Evolutionary conservation across 2,888 invertebrate genomes (phyloP).

Genomic region (Atrina japonica): DNA sequence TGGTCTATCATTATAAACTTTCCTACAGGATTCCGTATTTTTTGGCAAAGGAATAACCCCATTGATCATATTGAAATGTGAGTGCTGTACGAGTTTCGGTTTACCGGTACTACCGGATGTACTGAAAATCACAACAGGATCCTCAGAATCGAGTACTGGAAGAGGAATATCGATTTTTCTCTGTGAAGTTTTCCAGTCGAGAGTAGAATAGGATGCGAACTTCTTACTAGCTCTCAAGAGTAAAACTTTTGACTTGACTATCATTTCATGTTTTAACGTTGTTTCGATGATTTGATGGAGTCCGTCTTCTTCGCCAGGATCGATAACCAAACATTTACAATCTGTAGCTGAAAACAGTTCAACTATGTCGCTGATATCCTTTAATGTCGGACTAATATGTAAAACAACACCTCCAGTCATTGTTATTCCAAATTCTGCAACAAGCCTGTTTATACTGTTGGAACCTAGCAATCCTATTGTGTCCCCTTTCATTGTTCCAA

Average conservation of each 20-base stretch:
- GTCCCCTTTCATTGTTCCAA: too few relatives aligned
- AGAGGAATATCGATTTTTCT: background rate
- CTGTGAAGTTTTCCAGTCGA: background rate
- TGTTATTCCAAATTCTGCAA: constrained; percentile 26
- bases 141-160: constrained; percentile 23
- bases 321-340: constrained; percentile 21
- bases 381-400: constrained; percentile 15
- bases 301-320: constrained; percentile 17
- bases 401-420: constrained; percentile 24
- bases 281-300: background rate
- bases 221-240: constrained; percentile 8
- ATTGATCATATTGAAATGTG: constrained; percentile 23
- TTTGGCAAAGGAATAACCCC: too few relatives aligned
- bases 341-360: constrained; percentile 13
- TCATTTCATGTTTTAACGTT: constrained; percentile 5
- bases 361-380: constrained; percentile 10
- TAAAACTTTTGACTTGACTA: background rate
- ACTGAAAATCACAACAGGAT: constrained; percentile 20
- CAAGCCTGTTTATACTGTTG: constrained; percentile 23
- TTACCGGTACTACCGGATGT: constrained; percentile 33
- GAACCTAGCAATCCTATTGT: constrained; percentile 27
- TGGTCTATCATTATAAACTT: constrained; percentile 21
- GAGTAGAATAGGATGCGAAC: background rate
- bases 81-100: constrained; percentile 23
- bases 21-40: background rate